These are phyloP conservation scores for Crenuchus spilurus DNA, from an alignment of 2,797 vertebrate genomes.

Conservation along the genomic window DNA sequence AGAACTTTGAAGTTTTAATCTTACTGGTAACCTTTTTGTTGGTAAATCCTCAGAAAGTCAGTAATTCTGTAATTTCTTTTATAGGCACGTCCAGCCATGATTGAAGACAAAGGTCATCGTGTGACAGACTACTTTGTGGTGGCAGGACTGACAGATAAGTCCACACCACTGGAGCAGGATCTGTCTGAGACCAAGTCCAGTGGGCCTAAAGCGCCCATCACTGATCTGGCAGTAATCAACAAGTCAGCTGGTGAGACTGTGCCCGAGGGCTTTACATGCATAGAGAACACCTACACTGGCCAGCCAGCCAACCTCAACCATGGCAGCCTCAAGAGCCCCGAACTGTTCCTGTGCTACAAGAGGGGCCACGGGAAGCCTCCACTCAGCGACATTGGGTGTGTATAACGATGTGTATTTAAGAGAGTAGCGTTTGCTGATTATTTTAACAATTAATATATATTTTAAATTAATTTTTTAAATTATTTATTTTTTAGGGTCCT, in stretches of 20 bases:
- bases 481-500: too few relatives aligned
- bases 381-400: conserved; percentile 94
- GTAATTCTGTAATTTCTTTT: conserved; percentile 26
- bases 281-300: conserved; percentile 89
- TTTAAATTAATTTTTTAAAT: too few relatives aligned
- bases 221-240: conserved; percentile 93
- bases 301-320: conserved; percentile 96
- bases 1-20: too few relatives aligned
- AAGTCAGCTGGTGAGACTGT: conserved; percentile 90
- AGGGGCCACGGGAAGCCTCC: conserved; percentile 89
- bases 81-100: conserved; percentile 84
- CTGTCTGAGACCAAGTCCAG: conserved; percentile 88
- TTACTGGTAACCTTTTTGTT: too few relatives aligned
- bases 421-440: neutral
- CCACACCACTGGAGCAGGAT: conserved; percentile 91
- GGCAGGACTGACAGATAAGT: conserved; percentile 92
- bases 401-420: neutral
- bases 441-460: too few relatives aligned
- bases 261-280: conserved; percentile 95
- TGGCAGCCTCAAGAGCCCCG: conserved; percentile 95
- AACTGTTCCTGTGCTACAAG: conserved; percentile 95
- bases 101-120: conserved; percentile 95
- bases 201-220: conserved; percentile 94
- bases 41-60: neutral
- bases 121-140: conserved; percentile 99